phyloP scores from a whole-genome alignment of 2,888 invertebrate species.

The Psylliodes chrysocephalus region DNA sequence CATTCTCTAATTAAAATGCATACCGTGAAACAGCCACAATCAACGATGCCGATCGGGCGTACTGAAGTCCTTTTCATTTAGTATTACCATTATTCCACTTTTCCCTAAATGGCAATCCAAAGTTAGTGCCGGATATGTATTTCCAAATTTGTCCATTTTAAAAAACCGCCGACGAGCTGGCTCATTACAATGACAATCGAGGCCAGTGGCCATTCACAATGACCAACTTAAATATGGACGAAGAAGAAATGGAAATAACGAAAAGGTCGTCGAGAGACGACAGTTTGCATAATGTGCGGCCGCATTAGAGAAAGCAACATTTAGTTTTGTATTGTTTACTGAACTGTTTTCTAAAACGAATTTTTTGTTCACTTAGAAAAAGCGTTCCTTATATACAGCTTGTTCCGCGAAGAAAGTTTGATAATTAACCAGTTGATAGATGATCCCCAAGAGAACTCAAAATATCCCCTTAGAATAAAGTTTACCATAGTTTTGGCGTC shows the following conservation, averaged over 20 bases:
- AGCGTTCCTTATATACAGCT: too few relatives aligned
- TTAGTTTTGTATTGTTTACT: background rate
- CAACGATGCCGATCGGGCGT: background rate
- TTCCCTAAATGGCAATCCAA: slow-evolving; percentile 24
- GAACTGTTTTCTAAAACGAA: background rate
- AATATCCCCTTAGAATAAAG: too few relatives aligned
- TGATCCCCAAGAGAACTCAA: too few relatives aligned
- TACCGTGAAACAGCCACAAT: background rate
- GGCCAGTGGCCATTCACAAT: slow-evolving; percentile 21
- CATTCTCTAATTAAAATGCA: slow-evolving; percentile 21
- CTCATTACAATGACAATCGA: slow-evolving; percentile 26
- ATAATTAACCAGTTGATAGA: too few relatives aligned
- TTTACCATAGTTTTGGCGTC: too few relatives aligned
- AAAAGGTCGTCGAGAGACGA: slow-evolving; percentile 7
- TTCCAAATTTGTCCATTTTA: slow-evolving; percentile 31
- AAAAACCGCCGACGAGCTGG: slow-evolving; percentile 7
- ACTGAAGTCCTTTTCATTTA: slow-evolving; percentile 17
- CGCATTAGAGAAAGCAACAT: slow-evolving; percentile 12
- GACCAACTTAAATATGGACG: slow-evolving; percentile 14
- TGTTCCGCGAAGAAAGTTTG: too few relatives aligned
- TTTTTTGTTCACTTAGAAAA: too few relatives aligned
- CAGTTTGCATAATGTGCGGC: background rate
- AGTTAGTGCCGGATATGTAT: slow-evolving; percentile 30
- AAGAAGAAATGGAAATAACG: slow-evolving; percentile 13
- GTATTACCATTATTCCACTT: slow-evolving; percentile 24